Evolutionary conservation across 2,797 vertebrate genomes (phyloP).

Genomic region (Muraenolepis orangiensis): DNA sequence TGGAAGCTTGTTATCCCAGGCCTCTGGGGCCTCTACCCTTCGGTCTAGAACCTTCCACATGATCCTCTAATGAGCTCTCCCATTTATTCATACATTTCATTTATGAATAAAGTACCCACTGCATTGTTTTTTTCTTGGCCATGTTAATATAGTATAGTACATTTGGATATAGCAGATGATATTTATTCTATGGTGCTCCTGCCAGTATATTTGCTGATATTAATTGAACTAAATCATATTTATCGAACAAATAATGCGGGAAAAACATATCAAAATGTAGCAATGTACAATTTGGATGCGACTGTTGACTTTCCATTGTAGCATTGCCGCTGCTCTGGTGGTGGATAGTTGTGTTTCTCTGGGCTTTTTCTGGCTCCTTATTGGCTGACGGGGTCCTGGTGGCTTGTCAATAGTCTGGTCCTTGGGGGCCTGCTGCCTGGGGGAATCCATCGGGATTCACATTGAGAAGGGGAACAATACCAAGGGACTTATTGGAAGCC

Average conservation of each 20-base stretch:
- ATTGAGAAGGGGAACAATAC: background rate
- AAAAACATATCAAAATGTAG: background rate
- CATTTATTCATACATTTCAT: background rate
- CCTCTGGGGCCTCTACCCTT: constrained; percentile 48
- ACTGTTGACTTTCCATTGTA: background rate
- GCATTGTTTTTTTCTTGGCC: too few relatives aligned
- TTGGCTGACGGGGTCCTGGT: background rate
- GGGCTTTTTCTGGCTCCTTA: background rate
- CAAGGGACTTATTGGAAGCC: background rate
- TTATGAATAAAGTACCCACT: background rate
- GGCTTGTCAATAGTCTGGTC: background rate
- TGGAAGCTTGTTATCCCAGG: constrained; percentile 66
- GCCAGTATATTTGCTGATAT: background rate
- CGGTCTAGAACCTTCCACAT: constrained; percentile 30
- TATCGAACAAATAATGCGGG: background rate
- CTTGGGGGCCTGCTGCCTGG: background rate
- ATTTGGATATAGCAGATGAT: background rate
- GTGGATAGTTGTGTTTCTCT: background rate
- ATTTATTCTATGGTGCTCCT: background rate
- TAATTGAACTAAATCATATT: background rate
- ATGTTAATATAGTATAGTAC: background rate
- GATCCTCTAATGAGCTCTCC: background rate
- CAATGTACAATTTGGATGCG: background rate
- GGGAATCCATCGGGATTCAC: background rate
- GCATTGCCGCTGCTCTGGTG: background rate